Evolutionary conservation across 2,113 vertebrate species (phyloP), one percentile per base, ranked within the genome.

Genomic region (Nestor notabilis): DNA sequence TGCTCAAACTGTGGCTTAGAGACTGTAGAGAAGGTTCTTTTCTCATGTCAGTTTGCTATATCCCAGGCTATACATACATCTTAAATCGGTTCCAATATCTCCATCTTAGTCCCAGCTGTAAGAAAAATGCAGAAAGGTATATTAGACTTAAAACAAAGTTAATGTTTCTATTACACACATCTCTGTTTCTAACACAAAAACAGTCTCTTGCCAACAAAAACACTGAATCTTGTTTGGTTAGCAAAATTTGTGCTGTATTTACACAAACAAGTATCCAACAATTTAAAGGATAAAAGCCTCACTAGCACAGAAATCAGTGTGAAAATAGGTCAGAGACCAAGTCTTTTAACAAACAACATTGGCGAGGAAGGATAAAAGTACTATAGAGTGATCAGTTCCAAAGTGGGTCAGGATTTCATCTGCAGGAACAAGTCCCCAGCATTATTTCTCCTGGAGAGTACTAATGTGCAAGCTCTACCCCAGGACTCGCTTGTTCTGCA

Each of bases 281-380:
- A 60, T 75, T 95, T 94, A 69, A 68, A 92, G 94, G 65, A 90
- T 83, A 95, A 97, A 95, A 96, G 33, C 77, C 65, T 96, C 91
- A 66, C 80, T 91, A 89, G 77, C 83, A 72, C 77, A 92, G 95
- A 97, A 92, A 92, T 97, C 89, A 76, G 77, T 82, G 80, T 76
- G 94, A 92, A 96, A 97, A 95, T 93, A 95, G 83, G 92, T 95
- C 91, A 95, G 91, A 89, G 80, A 94, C 74, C 89, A 82, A 75
- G 52, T 46, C 77, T 89, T 82, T 89, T 56, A 87, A 91, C 23
- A 94, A 96, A 95, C 91, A 78, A 89, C 70, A 1, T 23, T 82
- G 72, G 53, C 4, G 0, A 55, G 76, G 56, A 64, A 89, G 77
- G 92, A 90, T 87, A 41, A 89, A 95, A 95, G 81, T 84, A 18